Percentiles rank a stretch among this genome's conserved stretches.
Conservation (phyloP, 1,140 invertebrate species). For the Aricia agestis region DNA sequence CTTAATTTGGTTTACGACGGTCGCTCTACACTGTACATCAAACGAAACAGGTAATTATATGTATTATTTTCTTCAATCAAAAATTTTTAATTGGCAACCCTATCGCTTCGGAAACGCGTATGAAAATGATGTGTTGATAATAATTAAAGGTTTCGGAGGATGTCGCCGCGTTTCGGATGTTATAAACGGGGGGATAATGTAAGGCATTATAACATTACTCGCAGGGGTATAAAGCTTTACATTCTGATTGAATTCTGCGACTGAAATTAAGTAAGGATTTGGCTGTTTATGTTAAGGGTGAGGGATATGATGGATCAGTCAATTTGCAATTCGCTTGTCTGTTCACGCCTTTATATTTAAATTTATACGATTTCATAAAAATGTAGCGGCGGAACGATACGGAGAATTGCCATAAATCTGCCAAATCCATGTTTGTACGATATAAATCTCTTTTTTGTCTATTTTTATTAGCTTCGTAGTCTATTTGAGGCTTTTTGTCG, state of each 20-base stretch:
- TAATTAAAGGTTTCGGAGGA: conserved; percentile 74
- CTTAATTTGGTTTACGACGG: background rate
- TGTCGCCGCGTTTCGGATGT: conserved; percentile 56
- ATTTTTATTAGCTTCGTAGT: background rate
- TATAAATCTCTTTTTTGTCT: background rate
- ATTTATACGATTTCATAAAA: conserved; percentile 11
- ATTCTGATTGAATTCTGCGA: conserved; percentile 73
- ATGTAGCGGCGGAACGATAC: background rate
- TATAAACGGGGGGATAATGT: conserved; percentile 61
- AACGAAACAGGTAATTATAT: background rate
- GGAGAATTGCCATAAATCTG: background rate
- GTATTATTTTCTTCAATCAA: background rate
- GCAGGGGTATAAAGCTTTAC: conserved; percentile 66
- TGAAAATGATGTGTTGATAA: conserved; percentile 76
- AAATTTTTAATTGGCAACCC: conserved; percentile 38
- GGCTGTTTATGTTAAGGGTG: conserved; percentile 69
- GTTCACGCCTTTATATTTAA: conserved; percentile 51
- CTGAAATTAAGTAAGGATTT: conserved; percentile 75
- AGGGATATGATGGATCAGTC: conserved; percentile 63
- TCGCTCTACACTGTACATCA: background rate
- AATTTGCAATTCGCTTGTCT: conserved; percentile 55
- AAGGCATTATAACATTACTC: conserved; percentile 72
- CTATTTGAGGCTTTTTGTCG: background rate
- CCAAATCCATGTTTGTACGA: background rate
- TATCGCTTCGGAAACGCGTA: conserved; percentile 53